These are phyloP conservation scores for Mimachlamys varia DNA, from an alignment of 2,888 invertebrate genomes.

Conservation along the genomic window DNA sequence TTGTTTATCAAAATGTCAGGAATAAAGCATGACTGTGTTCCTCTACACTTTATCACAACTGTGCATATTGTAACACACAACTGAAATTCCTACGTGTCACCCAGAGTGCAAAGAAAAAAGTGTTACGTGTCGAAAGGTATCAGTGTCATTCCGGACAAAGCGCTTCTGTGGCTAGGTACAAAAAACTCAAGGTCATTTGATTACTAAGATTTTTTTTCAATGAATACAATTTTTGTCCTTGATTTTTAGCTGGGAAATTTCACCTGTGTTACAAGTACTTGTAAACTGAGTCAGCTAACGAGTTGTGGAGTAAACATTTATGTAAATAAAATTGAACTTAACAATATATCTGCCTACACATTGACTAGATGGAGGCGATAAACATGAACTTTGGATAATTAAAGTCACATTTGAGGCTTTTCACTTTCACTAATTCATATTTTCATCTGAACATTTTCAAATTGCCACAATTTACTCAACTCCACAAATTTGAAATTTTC, in stretches of 20 bases:
- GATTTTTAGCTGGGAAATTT: neutral
- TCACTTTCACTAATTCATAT: neutral
- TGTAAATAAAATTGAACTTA: neutral
- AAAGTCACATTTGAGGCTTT: neutral
- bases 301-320: neutral
- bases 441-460: neutral
- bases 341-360: neutral
- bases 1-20: neutral
- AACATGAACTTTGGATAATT: neutral
- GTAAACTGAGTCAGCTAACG: neutral
- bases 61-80: neutral
- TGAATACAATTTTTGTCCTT: neutral
- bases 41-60: neutral
- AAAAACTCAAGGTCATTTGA: neutral
- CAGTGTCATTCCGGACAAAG: neutral
- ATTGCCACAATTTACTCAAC: neutral
- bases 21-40: neutral
- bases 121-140: neutral
- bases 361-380: neutral
- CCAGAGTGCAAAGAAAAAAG: neutral
- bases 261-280: neutral
- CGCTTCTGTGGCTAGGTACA: neutral
- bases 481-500: neutral
- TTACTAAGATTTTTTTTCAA: neutral
- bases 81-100: conserved; percentile 3